Evolutionary conservation across 2,888 invertebrate genomes (phyloP).

Genomic region (Ryuthela nishihirai): DNA sequence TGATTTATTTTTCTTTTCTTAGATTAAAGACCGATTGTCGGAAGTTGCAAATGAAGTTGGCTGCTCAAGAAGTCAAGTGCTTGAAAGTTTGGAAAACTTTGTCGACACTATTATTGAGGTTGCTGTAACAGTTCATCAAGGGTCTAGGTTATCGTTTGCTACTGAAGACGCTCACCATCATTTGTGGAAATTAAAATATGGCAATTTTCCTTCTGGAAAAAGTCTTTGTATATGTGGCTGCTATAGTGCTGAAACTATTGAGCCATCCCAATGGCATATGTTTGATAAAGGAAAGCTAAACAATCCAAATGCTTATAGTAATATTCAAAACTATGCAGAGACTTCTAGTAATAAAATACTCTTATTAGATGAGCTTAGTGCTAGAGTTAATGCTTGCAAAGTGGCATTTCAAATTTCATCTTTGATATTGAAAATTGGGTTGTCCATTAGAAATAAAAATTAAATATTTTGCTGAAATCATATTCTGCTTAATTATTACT

Average conservation of each 20-base stretch:
- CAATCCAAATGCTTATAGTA: background rate
- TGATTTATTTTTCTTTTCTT: background rate
- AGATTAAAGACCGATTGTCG: conserved; percentile 2
- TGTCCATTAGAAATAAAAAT: background rate
- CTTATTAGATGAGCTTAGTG: conserved; percentile 10
- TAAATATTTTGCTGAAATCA: too few relatives aligned
- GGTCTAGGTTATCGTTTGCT: conserved; percentile 1
- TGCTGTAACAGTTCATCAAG: conserved; percentile 8
- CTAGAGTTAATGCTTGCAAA: conserved; percentile 6
- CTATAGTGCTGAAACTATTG: background rate
- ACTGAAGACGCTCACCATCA: conserved; percentile 7
- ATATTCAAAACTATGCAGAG: background rate
- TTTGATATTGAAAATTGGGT: conserved; percentile 2
- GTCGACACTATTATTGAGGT: background rate
- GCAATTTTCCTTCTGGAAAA: background rate
- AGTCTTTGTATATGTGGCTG: conserved; percentile 8
- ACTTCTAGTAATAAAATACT: background rate
- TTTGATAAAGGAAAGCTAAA: too few relatives aligned
- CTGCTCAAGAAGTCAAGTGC: conserved; percentile 4
- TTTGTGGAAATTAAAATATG: conserved; percentile 14
- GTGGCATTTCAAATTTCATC: conserved; percentile 14
- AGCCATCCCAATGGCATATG: background rate
- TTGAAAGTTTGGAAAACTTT: background rate
- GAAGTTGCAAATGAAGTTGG: background rate
- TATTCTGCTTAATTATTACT: too few relatives aligned